Evolutionary conservation across 2,797 vertebrate species (phyloP).

Genomic region (Microtus californicus): DNA sequence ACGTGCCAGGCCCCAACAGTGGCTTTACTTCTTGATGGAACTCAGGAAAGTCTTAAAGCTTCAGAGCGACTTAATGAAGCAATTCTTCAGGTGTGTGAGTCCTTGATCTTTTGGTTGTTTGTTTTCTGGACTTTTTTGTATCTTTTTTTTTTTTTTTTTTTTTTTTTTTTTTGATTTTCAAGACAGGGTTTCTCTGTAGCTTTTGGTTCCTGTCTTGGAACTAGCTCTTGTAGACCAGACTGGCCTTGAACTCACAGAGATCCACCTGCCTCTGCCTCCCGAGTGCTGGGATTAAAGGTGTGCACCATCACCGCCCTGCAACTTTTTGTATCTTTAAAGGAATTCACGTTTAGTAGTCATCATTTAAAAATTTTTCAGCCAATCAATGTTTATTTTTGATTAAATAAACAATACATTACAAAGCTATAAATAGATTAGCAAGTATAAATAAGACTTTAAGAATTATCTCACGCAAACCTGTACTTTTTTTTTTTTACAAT

Average conservation of each 20-base stretch:
- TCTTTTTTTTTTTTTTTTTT: background rate
- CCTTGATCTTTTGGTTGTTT: background rate
- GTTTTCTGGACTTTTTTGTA: background rate
- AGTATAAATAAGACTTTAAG: background rate
- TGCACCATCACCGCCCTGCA: too few relatives aligned
- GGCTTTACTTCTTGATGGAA: constrained; percentile 87
- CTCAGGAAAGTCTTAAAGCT: constrained; percentile 82
- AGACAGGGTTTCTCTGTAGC: too few relatives aligned
- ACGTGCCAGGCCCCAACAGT: constrained; percentile 76
- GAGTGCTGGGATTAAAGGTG: too few relatives aligned
- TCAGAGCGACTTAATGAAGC: constrained; percentile 58
- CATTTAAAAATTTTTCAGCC: constrained; percentile 34
- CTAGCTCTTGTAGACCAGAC: too few relatives aligned
- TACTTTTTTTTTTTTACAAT: background rate
- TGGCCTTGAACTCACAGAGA: too few relatives aligned
- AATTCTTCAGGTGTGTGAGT: constrained; percentile 92
- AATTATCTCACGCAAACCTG: background rate
- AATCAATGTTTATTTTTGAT: background rate
- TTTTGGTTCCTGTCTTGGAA: too few relatives aligned
- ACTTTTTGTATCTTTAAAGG: constrained; percentile 5
- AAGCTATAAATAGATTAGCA: background rate
- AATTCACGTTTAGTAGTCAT: constrained; percentile 15
- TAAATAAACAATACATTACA: background rate
- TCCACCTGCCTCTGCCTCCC: too few relatives aligned
- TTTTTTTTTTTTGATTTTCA: too few relatives aligned